Evolutionary conservation across 2,888 invertebrate genomes (phyloP).

Genomic region (Lepidocyrtoides sp.): DNA sequence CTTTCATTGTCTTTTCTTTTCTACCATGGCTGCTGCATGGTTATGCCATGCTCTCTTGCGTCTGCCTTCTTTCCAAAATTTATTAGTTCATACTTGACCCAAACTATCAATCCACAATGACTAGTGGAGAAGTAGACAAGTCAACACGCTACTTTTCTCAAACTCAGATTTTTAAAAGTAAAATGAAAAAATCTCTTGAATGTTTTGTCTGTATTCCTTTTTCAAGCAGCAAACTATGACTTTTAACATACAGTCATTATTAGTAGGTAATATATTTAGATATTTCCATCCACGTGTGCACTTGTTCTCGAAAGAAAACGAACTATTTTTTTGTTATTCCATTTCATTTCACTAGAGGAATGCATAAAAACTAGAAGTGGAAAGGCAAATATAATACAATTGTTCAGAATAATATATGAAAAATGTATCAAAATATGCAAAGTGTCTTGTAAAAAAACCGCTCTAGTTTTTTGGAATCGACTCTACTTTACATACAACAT

Average conservation of each 20-base stretch:
- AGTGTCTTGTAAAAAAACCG: too few species aligned
- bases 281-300: not conserved
- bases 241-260: not conserved
- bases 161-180: not conserved
- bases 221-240: not conserved
- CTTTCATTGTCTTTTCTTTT: conserved; percentile 56
- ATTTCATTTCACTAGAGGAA: too few species aligned
- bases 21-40: too few species aligned
- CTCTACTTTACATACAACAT: too few species aligned
- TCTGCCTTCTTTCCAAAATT: conserved; percentile 49
- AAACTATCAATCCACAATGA: conserved; percentile 69
- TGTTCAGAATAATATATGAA: too few species aligned
- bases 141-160: conserved; percentile 40
- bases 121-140: conserved; percentile 33
- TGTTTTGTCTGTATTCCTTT: not conserved
- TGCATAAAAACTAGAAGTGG: too few species aligned
- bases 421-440: too few species aligned
- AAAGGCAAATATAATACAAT: too few species aligned
- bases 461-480: too few species aligned
- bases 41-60: not conserved
- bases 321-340: too few species aligned
- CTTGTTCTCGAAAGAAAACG: not conserved
- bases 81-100: conserved; percentile 76
- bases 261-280: not conserved
- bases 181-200: not conserved